Conservation (phyloP, 2,888 invertebrate species). For the Aspidapion aeneum region DNA sequence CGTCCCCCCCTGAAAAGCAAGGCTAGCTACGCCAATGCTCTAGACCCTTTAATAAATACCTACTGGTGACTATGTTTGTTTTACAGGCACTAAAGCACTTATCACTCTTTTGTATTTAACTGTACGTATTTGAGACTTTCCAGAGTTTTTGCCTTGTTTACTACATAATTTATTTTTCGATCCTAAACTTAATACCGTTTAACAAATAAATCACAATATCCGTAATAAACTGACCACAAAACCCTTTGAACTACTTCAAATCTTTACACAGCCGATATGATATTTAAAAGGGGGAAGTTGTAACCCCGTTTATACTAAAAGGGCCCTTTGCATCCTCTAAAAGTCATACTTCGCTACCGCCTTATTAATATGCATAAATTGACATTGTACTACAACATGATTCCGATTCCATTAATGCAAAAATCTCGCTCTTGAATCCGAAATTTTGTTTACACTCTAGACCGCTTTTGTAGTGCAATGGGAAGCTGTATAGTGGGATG, state of each 20-base stretch:
- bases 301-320: background rate
- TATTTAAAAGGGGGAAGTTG: background rate
- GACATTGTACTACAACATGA: conserved; percentile 38
- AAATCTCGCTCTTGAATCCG: conserved; percentile 39
- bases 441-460: conserved; percentile 35
- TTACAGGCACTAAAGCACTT: too few species aligned
- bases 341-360: background rate
- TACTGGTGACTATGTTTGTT: too few species aligned
- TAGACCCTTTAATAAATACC: too few species aligned
- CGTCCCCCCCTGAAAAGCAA: too few species aligned
- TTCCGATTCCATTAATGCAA: conserved; percentile 38
- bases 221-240: background rate
- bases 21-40: too few species aligned
- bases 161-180: too few species aligned
- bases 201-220: too few species aligned
- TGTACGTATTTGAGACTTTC: too few species aligned
- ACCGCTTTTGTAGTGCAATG: background rate
- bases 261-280: background rate
- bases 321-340: background rate
- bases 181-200: too few species aligned
- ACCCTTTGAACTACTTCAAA: background rate
- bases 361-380: conserved; percentile 44
- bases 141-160: too few species aligned
- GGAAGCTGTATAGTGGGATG: background rate
- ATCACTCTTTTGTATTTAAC: too few species aligned